phyloP scores from a whole-genome alignment of 2,113 vertebrate genomes.

The Microcebus lehilahytsara region DNA sequence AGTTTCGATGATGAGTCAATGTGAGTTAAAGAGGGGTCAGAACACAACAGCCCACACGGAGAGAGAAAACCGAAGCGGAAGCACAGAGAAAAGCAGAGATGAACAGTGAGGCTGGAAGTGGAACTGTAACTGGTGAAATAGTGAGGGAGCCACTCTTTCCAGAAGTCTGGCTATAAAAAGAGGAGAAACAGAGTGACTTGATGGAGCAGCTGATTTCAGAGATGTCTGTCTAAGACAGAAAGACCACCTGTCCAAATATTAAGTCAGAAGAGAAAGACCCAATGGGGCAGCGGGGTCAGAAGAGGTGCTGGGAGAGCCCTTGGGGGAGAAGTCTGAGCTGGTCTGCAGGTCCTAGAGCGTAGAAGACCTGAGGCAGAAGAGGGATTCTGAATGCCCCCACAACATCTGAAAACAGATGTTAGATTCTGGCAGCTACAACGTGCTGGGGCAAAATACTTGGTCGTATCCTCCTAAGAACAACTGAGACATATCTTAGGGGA shows the following conservation, averaged over 20 bases:
- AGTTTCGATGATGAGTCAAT: background rate
- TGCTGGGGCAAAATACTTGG: background rate
- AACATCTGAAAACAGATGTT: background rate
- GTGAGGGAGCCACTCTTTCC: background rate
- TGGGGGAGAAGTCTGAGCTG: background rate
- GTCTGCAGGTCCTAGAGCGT: background rate
- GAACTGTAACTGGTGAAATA: background rate
- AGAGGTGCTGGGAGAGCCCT: background rate
- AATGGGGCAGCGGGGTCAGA: accelerated
- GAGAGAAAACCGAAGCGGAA: background rate
- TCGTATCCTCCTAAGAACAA: background rate
- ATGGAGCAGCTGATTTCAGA: background rate
- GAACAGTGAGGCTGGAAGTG: background rate
- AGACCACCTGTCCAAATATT: background rate
- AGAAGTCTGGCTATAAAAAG: background rate
- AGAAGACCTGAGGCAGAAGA: background rate
- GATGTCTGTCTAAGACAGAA: background rate
- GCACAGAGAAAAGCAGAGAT: background rate
- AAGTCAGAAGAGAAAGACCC: background rate
- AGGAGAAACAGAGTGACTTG: background rate
- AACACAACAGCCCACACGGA: background rate
- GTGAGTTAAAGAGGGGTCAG: background rate
- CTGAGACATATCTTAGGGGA: background rate
- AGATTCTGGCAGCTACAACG: background rate
- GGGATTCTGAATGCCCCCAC: background rate